Percentiles rank a stretch among this genome's conserved stretches.
Conservation (phyloP, 2,113 vertebrate species). For the Corythaeola cristata region DNA sequence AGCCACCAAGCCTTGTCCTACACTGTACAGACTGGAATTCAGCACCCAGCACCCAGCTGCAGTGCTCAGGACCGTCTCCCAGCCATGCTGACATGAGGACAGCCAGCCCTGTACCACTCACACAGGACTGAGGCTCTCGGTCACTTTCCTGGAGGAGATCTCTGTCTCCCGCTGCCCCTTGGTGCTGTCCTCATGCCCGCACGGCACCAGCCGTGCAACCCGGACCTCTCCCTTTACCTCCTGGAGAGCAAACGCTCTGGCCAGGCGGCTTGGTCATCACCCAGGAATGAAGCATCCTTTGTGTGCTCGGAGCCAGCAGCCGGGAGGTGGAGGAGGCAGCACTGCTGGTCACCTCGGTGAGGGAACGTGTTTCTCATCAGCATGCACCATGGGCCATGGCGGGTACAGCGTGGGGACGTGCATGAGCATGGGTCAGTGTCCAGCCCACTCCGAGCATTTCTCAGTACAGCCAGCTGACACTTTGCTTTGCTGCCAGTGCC, state of each 20-base stretch:
- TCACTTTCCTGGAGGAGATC: neutral
- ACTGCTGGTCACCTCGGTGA: rapidly evolving
- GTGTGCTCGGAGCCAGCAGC: rapidly evolving
- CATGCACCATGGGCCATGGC: rapidly evolving
- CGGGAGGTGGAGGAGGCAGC: neutral
- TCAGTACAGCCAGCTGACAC: rapidly evolving
- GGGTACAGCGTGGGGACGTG: neutral
- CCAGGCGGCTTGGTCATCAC: neutral
- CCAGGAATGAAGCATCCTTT: neutral
- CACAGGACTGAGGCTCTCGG: neutral
- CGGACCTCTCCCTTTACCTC: neutral
- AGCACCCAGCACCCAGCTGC: neutral
- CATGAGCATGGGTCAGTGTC: neutral
- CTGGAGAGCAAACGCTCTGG: rapidly evolving
- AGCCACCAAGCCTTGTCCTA: neutral
- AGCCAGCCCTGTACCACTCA: neutral
- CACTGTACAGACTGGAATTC: neutral
- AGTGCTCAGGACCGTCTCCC: neutral
- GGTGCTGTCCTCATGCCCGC: neutral
- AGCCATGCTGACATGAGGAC: neutral
- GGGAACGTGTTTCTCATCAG: neutral
- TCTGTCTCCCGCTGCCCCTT: neutral
- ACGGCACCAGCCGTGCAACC: rapidly evolving
- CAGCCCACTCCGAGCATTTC: rapidly evolving
- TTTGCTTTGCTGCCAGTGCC: neutral